Evolutionary conservation across 2,888 invertebrate genomes (phyloP), one percentile per base, ranked within the genome.

Genomic region (Chloromyia formosa): DNA sequence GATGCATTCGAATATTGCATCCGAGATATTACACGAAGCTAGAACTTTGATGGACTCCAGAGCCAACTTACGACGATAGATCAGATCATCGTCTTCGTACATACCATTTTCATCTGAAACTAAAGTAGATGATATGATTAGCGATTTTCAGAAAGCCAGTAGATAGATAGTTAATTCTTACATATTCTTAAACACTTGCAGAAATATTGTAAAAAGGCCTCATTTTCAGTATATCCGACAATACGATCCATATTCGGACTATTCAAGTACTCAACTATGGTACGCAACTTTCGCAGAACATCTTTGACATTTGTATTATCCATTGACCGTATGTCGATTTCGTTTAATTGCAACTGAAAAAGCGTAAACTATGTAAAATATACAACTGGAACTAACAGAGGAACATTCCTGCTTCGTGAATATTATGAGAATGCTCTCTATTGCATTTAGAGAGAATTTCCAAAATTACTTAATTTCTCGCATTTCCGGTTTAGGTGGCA

Each of bases 31-130:
- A 16, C 71, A 71, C n/a, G 40, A 40, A 0, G 58, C 58, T 10
- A 71, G 35, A 4, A 71, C 58, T 71, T 56, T 54, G 18, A 71
- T 71, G 16, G 35, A 71, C 16, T 56, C 22, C 2, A 71, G 42
- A 10, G 71, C 27, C 18, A 71, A 40, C 18, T 71, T 71, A 9
- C 71, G 35, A 10, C 58, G 56, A 16, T 40, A 71, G 14, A 58
- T 22, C 20, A 18, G 18, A 42, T 71, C 71, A 7, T 58, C 71
- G 1, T 35, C 18, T 1, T 71, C 71, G 22, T 7, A 42, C 71
- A 56, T 56, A 12, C 5, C 71, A 40, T 58, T 14, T 3, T 71
- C 40, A 12, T 71, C 58, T 20, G 58, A 7, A 71, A 71, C 71
- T 58, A n/a, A 35, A 35, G 7, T 7, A 35, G 7, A 35, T 7